These are phyloP conservation scores for Watersipora subatra DNA, from an alignment of 1,140 invertebrate species.

Conservation along the genomic window DNA sequence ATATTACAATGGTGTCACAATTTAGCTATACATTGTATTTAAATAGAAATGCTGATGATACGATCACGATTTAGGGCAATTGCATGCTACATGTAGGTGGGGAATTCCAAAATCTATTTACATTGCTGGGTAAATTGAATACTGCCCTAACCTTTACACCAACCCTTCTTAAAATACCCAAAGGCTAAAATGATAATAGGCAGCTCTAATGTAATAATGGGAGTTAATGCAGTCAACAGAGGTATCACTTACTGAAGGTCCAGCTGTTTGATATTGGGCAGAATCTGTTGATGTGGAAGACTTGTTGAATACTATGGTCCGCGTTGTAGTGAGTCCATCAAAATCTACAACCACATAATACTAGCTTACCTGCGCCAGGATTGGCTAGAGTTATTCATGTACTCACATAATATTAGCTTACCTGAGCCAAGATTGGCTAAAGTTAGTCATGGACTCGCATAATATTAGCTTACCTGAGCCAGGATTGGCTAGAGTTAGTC, in stretches of 20 bases:
- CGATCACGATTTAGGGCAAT: no score
- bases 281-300: not conserved
- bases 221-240: not conserved
- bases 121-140: no score
- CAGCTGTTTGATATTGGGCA: not conserved
- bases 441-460: not conserved
- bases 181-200: not conserved
- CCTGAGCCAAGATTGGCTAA: not conserved
- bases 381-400: not conserved
- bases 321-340: not conserved
- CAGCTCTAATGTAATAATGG: not conserved
- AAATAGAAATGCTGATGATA: no score
- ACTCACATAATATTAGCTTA: not conserved
- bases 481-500: not conserved
- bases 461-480: not conserved
- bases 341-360: not conserved
- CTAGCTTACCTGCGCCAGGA: not conserved
- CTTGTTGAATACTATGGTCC: not conserved
- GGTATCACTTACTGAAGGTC: not conserved
- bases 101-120: no score
- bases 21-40: no score
- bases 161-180: no score
- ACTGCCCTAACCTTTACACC: no score
- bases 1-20: no score
- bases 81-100: no score